Percentiles rank a stretch among this genome's conserved stretches.
phyloP scores from a whole-genome alignment of 2,113 vertebrate genomes.

The Tor tambroides region DNA sequence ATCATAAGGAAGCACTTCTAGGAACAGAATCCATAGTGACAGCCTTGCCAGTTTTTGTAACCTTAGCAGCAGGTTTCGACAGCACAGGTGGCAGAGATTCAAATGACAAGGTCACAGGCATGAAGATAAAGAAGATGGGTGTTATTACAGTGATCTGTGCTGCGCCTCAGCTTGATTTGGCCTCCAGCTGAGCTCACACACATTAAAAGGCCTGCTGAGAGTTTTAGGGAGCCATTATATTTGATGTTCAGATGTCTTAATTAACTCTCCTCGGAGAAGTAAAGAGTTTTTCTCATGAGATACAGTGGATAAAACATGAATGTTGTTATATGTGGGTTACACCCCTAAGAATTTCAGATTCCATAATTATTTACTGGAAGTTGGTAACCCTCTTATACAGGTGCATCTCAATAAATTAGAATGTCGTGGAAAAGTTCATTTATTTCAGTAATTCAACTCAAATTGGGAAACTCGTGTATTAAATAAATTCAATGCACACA shows the following conservation, averaged over 20 bases:
- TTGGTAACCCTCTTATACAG: too few species aligned
- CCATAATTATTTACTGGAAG: too few species aligned
- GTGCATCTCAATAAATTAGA: too few species aligned
- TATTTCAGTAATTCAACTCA: too few species aligned
- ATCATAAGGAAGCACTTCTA: conserved; percentile 10
- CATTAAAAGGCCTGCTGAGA: background rate
- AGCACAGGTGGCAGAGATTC: conserved; percentile 53
- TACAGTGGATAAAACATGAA: background rate
- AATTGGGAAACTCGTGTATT: too few species aligned
- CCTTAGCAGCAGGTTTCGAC: conserved; percentile 50
- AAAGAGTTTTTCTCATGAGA: background rate
- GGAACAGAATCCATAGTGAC: conserved; percentile 21
- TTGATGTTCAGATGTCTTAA: conserved; percentile 14
- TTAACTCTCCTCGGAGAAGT: background rate
- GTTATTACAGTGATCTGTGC: conserved; percentile 70
- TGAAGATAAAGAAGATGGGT: conserved; percentile 63
- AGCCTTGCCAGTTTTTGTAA: conserved; percentile 44
- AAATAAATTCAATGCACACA: too few species aligned
- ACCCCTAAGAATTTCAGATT: too few species aligned
- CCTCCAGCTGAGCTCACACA: conserved; percentile 62
- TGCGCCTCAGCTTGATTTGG: conserved; percentile 65
- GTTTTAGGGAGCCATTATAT: conserved; percentile 10
- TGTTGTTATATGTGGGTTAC: too few species aligned
- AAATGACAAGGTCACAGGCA: conserved; percentile 56
- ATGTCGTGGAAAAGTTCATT: too few species aligned